Percentiles rank a stretch among this genome's conserved stretches.
Evolutionary conservation across 2,797 vertebrate species (phyloP).

Genomic region (Poecilia wingei): DNA sequence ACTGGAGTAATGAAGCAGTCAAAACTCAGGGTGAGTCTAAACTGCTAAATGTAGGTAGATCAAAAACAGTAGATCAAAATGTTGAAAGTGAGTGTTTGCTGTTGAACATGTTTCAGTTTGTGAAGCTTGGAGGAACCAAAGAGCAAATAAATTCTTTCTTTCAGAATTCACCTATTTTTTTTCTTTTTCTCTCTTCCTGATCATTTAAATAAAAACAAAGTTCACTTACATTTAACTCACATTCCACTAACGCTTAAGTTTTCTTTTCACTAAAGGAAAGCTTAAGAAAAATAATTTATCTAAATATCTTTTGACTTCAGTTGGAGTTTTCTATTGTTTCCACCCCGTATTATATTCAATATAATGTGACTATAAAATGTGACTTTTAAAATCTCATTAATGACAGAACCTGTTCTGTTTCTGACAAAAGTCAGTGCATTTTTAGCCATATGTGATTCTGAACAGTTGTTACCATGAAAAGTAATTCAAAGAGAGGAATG

Average conservation of each 20-base stretch:
- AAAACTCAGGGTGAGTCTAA: not conserved
- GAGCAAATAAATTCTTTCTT: not conserved
- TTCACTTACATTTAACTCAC: too few relatives aligned
- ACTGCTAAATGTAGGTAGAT: not conserved
- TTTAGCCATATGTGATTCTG: not conserved
- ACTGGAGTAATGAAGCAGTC: conserved; percentile 37
- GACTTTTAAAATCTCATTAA: not conserved
- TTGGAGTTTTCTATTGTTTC: not conserved
- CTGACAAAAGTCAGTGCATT: not conserved
- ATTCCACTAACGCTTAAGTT: too few relatives aligned
- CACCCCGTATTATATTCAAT: not conserved
- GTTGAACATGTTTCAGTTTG: conserved; percentile 28
- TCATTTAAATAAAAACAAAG: not conserved
- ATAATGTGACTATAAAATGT: not conserved
- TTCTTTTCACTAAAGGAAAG: not conserved
- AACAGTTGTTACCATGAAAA: not conserved
- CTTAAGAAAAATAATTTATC: not conserved
- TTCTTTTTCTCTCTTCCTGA: not conserved
- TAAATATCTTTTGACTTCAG: not conserved
- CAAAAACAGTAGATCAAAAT: not conserved
- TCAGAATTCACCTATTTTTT: not conserved
- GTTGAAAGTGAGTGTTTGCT: not conserved
- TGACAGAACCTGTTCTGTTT: not conserved
- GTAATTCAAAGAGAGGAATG: too few relatives aligned
- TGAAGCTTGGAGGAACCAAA: conserved; percentile 40